These are phyloP conservation scores for Rhadina sibilatrix DNA, from an alignment of 2,113 vertebrate species.

Conservation along the genomic window DNA sequence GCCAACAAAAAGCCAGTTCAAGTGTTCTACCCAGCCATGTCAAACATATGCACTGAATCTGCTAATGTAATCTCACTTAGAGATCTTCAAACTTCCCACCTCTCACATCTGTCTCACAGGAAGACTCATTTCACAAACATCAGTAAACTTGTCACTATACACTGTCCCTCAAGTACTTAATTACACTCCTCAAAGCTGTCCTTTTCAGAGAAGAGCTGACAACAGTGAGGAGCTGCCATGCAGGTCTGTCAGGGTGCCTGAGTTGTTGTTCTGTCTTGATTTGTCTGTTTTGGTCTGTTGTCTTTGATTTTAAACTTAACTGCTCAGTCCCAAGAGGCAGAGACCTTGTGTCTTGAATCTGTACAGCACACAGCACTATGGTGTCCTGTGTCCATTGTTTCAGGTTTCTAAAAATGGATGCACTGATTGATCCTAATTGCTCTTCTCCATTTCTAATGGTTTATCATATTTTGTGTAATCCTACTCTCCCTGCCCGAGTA, in stretches of 20 bases:
- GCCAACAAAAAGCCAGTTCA: background rate
- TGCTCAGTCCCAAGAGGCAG: background rate
- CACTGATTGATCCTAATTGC: background rate
- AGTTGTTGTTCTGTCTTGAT: background rate
- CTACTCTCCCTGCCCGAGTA: background rate
- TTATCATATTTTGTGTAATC: conserved; percentile 31
- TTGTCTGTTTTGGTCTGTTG: background rate
- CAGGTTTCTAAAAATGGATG: conserved; percentile 11
- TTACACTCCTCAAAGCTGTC: background rate
- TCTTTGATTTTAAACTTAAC: background rate
- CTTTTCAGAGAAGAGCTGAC: background rate
- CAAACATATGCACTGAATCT: background rate
- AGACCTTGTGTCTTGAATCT: background rate
- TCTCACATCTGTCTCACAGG: background rate
- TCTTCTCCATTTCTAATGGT: conserved; percentile 18
- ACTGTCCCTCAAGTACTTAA: background rate
- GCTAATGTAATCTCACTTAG: background rate
- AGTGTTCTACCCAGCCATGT: background rate
- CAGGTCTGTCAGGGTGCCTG: background rate
- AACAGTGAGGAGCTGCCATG: background rate
- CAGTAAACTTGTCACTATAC: background rate
- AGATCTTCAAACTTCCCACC: background rate
- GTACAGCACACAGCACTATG: background rate
- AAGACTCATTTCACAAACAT: background rate
- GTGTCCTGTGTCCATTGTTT: background rate